Conservation (phyloP, 2,113 vertebrate genomes). For the Cranoglanis bouderius region DNA sequence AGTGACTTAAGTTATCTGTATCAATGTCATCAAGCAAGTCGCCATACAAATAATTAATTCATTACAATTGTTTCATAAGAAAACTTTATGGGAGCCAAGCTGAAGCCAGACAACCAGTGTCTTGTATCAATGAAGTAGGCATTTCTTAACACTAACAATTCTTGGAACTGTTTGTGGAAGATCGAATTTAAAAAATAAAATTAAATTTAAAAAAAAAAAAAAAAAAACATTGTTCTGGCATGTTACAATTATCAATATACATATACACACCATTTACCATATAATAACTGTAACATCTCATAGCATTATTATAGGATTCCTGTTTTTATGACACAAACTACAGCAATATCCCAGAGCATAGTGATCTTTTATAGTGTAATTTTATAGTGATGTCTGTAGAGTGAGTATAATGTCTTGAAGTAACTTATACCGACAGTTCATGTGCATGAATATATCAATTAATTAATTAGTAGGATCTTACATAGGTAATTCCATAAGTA, state of each 20-base stretch:
- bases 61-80: not conserved
- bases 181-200: not conserved
- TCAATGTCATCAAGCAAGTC: not conserved
- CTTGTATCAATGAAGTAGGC: not conserved
- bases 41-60: not conserved
- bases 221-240: not conserved
- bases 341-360: not conserved
- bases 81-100: not conserved
- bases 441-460: not conserved
- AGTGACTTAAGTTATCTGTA: not conserved
- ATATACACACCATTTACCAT: not conserved
- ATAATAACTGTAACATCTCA: not conserved
- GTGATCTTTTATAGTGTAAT: not conserved
- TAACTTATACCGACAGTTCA: not conserved
- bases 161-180: not conserved
- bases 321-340: not conserved
- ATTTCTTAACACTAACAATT: not conserved
- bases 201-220: not conserved
- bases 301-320: not conserved
- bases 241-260: not conserved
- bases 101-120: not conserved
- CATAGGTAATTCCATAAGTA: not conserved
- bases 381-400: not conserved
- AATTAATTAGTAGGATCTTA: not conserved
- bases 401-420: not conserved